These are phyloP conservation scores for Salvelinus namaycush DNA, from an alignment of 2,113 vertebrate species.

Conservation along the genomic window DNA sequence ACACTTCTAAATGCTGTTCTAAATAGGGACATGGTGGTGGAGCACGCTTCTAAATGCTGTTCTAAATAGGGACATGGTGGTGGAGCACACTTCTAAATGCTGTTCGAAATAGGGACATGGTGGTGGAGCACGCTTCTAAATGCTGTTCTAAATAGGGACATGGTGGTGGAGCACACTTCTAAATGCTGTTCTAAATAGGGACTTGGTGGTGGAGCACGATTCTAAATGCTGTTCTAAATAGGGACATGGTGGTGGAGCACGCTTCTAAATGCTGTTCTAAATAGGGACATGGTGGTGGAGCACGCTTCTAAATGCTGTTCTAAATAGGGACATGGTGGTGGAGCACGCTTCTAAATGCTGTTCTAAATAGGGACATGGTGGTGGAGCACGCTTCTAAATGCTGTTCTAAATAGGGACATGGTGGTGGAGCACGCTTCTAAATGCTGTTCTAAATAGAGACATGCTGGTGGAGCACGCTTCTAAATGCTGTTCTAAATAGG, in stretches of 20 bases:
- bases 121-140: too few relatives aligned
- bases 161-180: too few relatives aligned
- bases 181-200: too few relatives aligned
- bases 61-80: too few relatives aligned
- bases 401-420: conserved; percentile 38
- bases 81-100: too few relatives aligned
- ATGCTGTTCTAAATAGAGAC: conserved; percentile 30
- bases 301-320: conserved; percentile 31
- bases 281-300: conserved; percentile 23
- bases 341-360: conserved; percentile 24
- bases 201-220: background rate
- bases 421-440: conserved; percentile 25
- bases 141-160: too few relatives aligned
- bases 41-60: too few relatives aligned
- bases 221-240: conserved; percentile 19
- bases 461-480: conserved; percentile 21
- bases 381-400: conserved; percentile 31
- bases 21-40: too few relatives aligned
- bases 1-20: too few relatives aligned
- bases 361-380: conserved; percentile 34
- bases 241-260: background rate
- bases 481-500: conserved; percentile 42
- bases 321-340: conserved; percentile 26
- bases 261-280: conserved; percentile 46
- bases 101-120: too few relatives aligned